Evolutionary conservation across 2,888 invertebrate genomes (phyloP), one percentile per base, ranked within the genome.

Genomic region (Merodon equestris): DNA sequence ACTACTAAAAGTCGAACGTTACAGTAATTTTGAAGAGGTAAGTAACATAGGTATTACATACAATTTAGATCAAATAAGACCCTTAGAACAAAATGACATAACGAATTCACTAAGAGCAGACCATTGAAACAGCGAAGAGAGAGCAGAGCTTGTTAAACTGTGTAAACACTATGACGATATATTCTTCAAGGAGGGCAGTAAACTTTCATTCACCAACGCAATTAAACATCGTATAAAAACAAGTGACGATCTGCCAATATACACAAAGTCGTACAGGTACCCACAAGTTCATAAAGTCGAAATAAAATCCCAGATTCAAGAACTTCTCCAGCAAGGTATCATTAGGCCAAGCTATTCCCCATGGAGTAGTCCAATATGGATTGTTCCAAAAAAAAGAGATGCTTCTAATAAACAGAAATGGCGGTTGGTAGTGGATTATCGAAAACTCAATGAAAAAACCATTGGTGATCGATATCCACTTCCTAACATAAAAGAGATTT

Each of bases 201-300:
- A 50, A 56, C 61, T 74, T 9, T 57, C 73, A 1, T 82, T 82
- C 40, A 63, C 68, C 45, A 66, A 67, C 40, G 51, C 42, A 53
- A 70, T 60, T 10, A 73, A 76, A 57, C 72, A 73, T 57, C 45
- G 40, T 7, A 56, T 54, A 15, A 12, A 74, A 19, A 74, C 74
- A 1, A 66, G 14, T 12, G 71, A 82, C 34, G 63, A 75, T 10
- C 17, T 60, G 7, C 82, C 82, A 0, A 53, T 76, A 4, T 67
- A 72, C 5, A 72, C 50, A 1, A 83, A 83, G 73, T 60, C 74
- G 0, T 83, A 83, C 64, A 27, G 84, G 9, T 82, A 79, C 18
- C 84, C 83, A 12, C 51, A 81, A 27, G 38, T 83, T 1, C 83
- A 84, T 42, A 83, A 82, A 74, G 18, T 58, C 15, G 83, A 83